phyloP scores from a whole-genome alignment of 2,113 vertebrate species.

The Lanius ludovicianus region DNA sequence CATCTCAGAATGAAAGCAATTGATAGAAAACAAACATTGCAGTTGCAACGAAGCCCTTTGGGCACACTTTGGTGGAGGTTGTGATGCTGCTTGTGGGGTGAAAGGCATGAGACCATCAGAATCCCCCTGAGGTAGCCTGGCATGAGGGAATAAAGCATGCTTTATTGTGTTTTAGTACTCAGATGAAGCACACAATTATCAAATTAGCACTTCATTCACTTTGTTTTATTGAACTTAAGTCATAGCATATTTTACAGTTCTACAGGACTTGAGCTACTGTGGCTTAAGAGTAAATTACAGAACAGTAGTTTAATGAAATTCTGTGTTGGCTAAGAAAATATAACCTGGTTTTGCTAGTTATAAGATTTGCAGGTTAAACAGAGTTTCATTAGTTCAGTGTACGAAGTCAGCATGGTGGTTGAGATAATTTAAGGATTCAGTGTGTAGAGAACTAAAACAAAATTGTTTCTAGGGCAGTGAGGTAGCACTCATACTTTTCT shows the following conservation, averaged over 20 bases:
- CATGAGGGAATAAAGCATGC: neutral
- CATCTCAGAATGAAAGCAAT: neutral
- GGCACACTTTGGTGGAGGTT: neutral
- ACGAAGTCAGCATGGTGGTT: neutral
- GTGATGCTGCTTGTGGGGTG: neutral
- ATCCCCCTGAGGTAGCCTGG: neutral
- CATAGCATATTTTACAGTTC: neutral
- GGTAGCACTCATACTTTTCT: neutral
- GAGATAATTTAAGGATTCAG: neutral
- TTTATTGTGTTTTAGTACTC: neutral
- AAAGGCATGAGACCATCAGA: neutral
- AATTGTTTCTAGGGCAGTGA: neutral
- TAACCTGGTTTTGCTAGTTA: neutral
- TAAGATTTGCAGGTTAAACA: neutral
- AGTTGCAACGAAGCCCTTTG: neutral
- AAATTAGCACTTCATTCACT: constrained; percentile 28
- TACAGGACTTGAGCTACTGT: neutral
- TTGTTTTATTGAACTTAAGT: neutral
- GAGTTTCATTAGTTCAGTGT: neutral
- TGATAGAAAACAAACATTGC: neutral
- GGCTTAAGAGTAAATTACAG: neutral
- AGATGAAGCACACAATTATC: constrained; percentile 12
- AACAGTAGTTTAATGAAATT: neutral
- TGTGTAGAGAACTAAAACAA: neutral
- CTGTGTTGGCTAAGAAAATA: constrained; percentile 3